phyloP scores from a whole-genome alignment of 2,113 vertebrate genomes.

The Heterochromis multidens region DNA sequence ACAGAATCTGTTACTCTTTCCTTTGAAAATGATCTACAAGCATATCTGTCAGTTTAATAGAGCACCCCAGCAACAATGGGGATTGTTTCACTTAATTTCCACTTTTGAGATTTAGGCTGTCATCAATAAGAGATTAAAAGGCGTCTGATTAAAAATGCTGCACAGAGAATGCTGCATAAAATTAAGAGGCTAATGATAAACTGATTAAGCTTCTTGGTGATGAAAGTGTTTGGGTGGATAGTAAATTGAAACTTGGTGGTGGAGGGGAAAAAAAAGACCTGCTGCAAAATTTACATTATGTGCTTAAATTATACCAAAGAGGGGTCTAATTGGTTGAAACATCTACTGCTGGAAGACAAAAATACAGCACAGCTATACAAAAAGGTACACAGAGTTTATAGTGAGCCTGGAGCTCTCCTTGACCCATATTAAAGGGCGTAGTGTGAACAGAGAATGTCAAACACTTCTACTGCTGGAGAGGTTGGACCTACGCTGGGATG shows the following conservation, averaged over 20 bases:
- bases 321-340: constrained; percentile 34
- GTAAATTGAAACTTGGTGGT: constrained; percentile 28
- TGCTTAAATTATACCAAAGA: constrained; percentile 42
- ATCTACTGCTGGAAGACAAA: constrained; percentile 7
- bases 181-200: constrained; percentile 64
- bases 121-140: constrained; percentile 70
- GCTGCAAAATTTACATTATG: constrained; percentile 49
- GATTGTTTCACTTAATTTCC: constrained; percentile 58
- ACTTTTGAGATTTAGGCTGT: constrained; percentile 50
- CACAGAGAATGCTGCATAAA: constrained; percentile 52
- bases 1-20: background rate
- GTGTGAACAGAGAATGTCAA: background rate
- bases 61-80: constrained; percentile 33
- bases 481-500: constrained; percentile 89
- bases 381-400: background rate
- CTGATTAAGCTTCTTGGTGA: constrained; percentile 52
- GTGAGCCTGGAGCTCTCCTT: background rate
- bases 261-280: background rate
- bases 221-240: constrained; percentile 46
- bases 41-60: constrained; percentile 45
- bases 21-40: constrained; percentile 40
- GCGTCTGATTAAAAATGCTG: constrained; percentile 52
- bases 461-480: background rate
- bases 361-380: background rate
- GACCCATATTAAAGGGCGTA: constrained; percentile 17